Base-by-base conservation (phyloP, 1,140 invertebrate genomes). In the Eulimnadia texana region DNA sequence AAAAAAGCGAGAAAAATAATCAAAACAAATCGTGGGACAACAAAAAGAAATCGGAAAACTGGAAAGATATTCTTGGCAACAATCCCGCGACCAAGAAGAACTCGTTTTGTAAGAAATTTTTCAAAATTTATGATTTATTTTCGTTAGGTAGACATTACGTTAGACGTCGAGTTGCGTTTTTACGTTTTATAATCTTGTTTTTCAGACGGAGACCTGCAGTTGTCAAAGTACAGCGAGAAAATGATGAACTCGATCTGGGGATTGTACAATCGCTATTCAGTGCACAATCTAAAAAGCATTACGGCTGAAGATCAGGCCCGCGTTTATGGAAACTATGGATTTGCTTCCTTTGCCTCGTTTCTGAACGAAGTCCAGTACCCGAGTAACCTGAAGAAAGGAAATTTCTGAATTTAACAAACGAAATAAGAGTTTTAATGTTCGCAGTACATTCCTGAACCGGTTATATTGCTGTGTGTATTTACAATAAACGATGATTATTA, bases 201-300 rank as follows among this genome's bases (percentile, higher is more conserved):
- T 67, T 10, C 61, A 79, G 78, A 72, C 28, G 67, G 70, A 54
- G 77, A 79, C 64, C 69, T 75, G 47, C 75, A 78, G 3, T 84
- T 85, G 1, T 70, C 82, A 33, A 85, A 88, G 67, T 91, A 91
- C 71, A 90, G 84, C 72, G 84, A 83, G 70, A 90, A 90, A 70
- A 68, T 89, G 66, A 90, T 91, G 88, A 90, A 90, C 70, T 88
- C 85, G 69, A 89, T 91, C 70, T 91, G 88, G 88, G 88, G 88
- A 10, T 72, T 85, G 56, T 91, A 91, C 76, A 91, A 91, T 70
- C 80, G 84, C 50, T 88, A 88, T 69, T 88, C 87, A 0, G 84
- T 86, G 1, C 85, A 89, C 68, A 89, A 89, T 70, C 83, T 90
- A 64, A 88, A 88, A 73, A 85, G 86, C 68, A 81, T 84, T 67